Percentiles rank a stretch among this genome's conserved stretches.
Conservation (phyloP, 2,888 invertebrate genomes). For the Endomychus coccineus region DNA sequence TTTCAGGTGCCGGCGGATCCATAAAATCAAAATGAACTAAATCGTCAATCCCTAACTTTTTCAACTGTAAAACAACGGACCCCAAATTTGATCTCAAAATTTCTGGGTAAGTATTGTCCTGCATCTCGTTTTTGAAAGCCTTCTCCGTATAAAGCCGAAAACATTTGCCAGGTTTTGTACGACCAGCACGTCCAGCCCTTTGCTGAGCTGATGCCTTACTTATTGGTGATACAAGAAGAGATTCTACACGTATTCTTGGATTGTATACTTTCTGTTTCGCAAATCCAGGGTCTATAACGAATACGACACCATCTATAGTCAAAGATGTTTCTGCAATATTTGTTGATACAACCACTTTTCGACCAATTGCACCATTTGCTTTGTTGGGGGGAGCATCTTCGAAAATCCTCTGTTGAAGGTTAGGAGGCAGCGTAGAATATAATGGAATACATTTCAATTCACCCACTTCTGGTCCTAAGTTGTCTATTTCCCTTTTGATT, state of each 20-base stretch:
- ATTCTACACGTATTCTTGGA: constrained; percentile 79
- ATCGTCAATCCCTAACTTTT: constrained; percentile 98
- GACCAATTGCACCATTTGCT: constrained; percentile 63
- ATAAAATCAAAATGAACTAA: constrained; percentile 99
- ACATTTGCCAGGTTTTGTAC: constrained; percentile 98
- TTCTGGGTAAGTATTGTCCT: constrained; percentile 97
- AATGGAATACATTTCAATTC: constrained; percentile 97
- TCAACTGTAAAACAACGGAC: constrained; percentile 95
- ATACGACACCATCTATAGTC: constrained; percentile 98
- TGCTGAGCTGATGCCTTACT: constrained; percentile 99
- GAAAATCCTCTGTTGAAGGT: constrained; percentile 94
- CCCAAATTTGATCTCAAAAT: constrained; percentile 88
- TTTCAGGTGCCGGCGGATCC: constrained; percentile 99
- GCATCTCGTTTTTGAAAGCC: constrained; percentile 96
- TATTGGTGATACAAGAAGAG: constrained; percentile 94
- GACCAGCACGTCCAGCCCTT: constrained; percentile 84
- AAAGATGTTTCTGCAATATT: constrained; percentile 99
- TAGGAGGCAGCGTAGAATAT: constrained; percentile 96
- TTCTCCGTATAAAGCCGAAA: constrained; percentile 93
- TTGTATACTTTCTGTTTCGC: constrained; percentile 92
- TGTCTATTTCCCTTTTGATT: constrained; percentile 92
- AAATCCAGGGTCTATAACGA: constrained; percentile 99
- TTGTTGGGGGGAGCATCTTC: constrained; percentile 92
- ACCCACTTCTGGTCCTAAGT: constrained; percentile 92
- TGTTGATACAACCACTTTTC: constrained; percentile 92